Conservation (phyloP, 1,140 invertebrate genomes). For the Dysdera silvatica region DNA sequence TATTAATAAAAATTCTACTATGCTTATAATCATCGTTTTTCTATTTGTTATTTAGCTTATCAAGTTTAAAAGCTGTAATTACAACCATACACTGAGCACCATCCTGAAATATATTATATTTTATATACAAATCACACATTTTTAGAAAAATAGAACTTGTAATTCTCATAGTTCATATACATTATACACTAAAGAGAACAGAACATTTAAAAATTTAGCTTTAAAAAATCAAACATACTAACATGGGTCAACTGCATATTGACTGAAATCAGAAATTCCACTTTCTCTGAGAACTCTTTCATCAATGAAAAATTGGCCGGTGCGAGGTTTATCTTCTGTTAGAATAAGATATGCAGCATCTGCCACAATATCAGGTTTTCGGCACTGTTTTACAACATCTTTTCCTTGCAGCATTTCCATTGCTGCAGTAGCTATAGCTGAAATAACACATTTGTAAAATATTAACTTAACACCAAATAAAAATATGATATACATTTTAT, state of each 20-base stretch:
- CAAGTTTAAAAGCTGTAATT: too few species aligned
- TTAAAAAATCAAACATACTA: constrained; percentile 37
- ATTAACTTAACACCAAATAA: too few species aligned
- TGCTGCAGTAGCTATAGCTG: constrained; percentile 89
- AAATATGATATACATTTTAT: too few species aligned
- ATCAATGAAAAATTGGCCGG: constrained; percentile 90
- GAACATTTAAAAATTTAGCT: neutral
- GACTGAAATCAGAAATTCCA: constrained; percentile 73
- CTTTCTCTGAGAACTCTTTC: constrained; percentile 74
- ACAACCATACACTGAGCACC: neutral
- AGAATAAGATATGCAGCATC: constrained; percentile 91
- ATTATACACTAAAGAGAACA: neutral
- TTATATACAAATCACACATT: neutral
- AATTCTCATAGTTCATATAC: too few species aligned
- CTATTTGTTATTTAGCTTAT: too few species aligned
- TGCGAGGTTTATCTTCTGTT: constrained; percentile 65
- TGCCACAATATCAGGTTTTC: constrained; percentile 87
- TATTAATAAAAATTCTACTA: too few species aligned
- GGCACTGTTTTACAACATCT: constrained; percentile 50
- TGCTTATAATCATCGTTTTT: too few species aligned
- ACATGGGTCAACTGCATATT: constrained; percentile 77
- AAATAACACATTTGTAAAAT: constrained; percentile 30
- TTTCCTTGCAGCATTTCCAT: constrained; percentile 77
- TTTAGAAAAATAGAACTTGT: neutral
- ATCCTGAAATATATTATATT: neutral